These are phyloP conservation scores for Phymastichus coffea DNA, from an alignment of 1,140 invertebrate species.

Conservation along the genomic window DNA sequence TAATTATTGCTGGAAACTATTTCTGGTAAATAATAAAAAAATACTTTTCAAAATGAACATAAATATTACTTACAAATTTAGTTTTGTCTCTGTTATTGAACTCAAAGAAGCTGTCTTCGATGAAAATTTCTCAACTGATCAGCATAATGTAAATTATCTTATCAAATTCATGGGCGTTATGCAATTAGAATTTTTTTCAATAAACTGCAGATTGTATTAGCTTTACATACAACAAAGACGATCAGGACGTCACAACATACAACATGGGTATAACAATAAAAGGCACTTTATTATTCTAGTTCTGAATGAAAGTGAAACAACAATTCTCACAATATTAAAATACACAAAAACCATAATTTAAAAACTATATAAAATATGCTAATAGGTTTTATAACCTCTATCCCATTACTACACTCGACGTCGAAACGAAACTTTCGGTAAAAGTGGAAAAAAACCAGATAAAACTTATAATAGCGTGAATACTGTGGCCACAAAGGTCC, in stretches of 20 bases:
- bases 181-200: not conserved
- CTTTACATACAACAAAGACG: not conserved
- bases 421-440: too few relatives aligned
- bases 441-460: too few relatives aligned
- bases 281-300: constrained; percentile 3
- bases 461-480: too few relatives aligned
- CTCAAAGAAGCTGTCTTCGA: not conserved
- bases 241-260: not conserved
- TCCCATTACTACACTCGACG: not conserved
- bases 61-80: constrained; percentile 6
- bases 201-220: too few relatives aligned
- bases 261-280: not conserved
- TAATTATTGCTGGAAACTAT: too few relatives aligned
- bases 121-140: not conserved
- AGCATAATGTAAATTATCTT: constrained; percentile 6
- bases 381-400: constrained; percentile 14
- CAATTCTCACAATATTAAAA: not conserved
- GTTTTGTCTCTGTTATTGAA: not conserved
- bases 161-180: constrained; percentile 1
- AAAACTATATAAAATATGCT: too few relatives aligned
- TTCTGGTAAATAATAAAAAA: too few relatives aligned
- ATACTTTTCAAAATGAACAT: too few relatives aligned
- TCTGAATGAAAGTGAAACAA: too few relatives aligned
- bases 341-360: not conserved
- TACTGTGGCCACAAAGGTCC: too few relatives aligned